Evolutionary conservation across 2,888 invertebrate genomes (phyloP).

Genomic region (Dasypolia templi): DNA sequence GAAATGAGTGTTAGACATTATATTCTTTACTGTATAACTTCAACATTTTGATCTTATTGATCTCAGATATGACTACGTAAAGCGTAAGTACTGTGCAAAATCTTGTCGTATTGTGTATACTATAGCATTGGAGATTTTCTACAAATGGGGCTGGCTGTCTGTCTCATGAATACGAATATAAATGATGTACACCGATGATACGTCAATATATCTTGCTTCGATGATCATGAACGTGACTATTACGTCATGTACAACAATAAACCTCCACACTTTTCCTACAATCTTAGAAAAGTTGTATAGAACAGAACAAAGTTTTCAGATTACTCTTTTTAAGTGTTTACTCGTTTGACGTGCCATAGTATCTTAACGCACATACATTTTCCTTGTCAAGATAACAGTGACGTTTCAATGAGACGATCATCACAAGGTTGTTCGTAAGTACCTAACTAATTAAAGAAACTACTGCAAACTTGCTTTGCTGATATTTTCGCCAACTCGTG

Average conservation of each 20-base stretch:
- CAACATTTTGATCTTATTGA: constrained; percentile 39
- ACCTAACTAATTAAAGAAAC: constrained; percentile 46
- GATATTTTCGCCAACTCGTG: constrained; percentile 41
- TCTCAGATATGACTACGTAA: constrained; percentile 64
- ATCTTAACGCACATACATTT: constrained; percentile 66
- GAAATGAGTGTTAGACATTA: background rate
- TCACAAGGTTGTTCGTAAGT: constrained; percentile 62
- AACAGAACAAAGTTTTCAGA: constrained; percentile 29
- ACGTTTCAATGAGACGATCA: constrained; percentile 75
- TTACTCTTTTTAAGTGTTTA: constrained; percentile 51
- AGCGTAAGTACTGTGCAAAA: constrained; percentile 50
- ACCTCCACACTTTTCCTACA: constrained; percentile 6
- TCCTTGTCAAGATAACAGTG: constrained; percentile 71
- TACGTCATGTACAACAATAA: constrained; percentile 29
- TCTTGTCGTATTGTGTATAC: background rate
- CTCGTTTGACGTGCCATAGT: constrained; percentile 61
- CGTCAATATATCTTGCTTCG: background rate
- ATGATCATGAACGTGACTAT: constrained; percentile 24
- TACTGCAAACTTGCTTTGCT: constrained; percentile 27
- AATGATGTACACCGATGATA: constrained; percentile 5
- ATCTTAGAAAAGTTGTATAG: constrained; percentile 16
- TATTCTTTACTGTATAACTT: background rate
- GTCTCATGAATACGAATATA: constrained; percentile 12
- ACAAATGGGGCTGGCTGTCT: background rate
- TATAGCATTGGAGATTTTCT: constrained; percentile 1